Base-by-base conservation (phyloP, 1,140 invertebrate genomes). In the Bactericera cockerelli region DNA sequence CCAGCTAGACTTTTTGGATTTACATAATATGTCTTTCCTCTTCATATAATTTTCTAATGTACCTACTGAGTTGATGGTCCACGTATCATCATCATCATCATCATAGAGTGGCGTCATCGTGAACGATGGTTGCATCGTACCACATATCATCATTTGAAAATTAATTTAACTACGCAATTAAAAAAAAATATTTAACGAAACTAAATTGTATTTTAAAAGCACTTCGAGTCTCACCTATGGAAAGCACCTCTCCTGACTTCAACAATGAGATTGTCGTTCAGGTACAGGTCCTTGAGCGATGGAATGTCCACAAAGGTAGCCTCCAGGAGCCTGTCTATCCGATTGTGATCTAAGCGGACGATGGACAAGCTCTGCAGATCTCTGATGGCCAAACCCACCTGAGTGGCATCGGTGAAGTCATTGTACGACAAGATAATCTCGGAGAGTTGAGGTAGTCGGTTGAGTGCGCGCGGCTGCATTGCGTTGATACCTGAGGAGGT, bases 281-380 rank as follows among this genome's bases (percentile, higher is more conserved):
- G 66, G 61, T 80, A 79, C 25, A 93, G 59, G 58, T 79, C 79
- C 55, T 79, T 77, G 10, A 91, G 71, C 62, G 79, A 77, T 0
- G 82, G 78, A 55, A 89, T 72, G 70, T 91, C 86, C 1, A 87
- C 82, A 69, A 93, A 91, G 1, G 84, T 81, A 0, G 79, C 84
- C 70, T 89, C 86, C 28, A 75, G 75, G 1, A 93, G 70, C 60
- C 77, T 76, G 49, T 79, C 79, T 8, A 90, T 82, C 25, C 75
- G 70, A 66, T 91, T 91, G 36, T 76, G 67, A 66, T 84, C 83
- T 2, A 90, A 66, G 60, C 81, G 77, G 19, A 92, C 68, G 14
- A 77, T 75, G 56, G 83, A 77, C 2, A 92, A 69, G 36, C 77
- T 76, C 14, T 82, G 80, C 16, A 91, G 72, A 65, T 89, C 87